Evolutionary conservation across 2,113 vertebrate genomes (phyloP).

Genomic region (Colaptes auratus): DNA sequence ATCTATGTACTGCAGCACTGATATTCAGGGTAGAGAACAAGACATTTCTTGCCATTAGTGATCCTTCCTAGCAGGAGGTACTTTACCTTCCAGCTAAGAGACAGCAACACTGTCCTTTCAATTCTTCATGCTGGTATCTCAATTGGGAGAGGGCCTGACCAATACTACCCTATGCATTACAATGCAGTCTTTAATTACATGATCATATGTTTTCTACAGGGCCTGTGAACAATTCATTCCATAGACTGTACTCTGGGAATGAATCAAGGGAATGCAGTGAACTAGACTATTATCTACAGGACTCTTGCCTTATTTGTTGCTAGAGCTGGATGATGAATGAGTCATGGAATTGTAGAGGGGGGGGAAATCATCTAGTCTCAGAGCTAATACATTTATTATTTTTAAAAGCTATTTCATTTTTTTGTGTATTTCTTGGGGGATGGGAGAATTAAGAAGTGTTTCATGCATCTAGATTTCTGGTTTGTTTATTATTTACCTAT

Average conservation of each 20-base stretch:
- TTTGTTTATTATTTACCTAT: neutral
- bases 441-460: neutral
- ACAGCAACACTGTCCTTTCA: neutral
- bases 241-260: neutral
- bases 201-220: constrained; percentile 22
- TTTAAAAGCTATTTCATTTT: neutral
- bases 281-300: constrained; percentile 12
- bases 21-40: neutral
- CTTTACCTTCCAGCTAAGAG: neutral
- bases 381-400: neutral
- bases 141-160: neutral
- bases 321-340: constrained; percentile 25
- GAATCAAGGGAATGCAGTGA: neutral
- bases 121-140: neutral
- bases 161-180: neutral
- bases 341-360: neutral
- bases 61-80: neutral
- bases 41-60: neutral
- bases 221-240: constrained; percentile 25
- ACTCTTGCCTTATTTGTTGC: constrained; percentile 12
- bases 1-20: neutral
- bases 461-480: neutral
- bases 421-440: neutral
- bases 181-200: constrained; percentile 44
- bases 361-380: neutral